Evolutionary conservation across 1,140 invertebrate species (phyloP).

Genomic region (Acromyrmex charruanus): DNA sequence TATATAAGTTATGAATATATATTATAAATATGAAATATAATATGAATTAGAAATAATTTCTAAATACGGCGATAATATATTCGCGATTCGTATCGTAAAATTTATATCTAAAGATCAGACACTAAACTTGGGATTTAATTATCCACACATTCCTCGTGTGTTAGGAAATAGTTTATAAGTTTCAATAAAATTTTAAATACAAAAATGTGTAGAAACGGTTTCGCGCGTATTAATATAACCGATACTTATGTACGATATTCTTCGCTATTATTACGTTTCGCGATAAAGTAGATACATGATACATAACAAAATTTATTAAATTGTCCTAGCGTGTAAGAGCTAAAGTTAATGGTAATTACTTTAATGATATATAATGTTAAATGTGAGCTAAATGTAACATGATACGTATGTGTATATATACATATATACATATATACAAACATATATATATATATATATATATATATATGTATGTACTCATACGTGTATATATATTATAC

Average conservation of each 20-base stretch:
- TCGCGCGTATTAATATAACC: slow-evolving; percentile 11
- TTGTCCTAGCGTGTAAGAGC: slow-evolving; percentile 27
- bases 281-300: slow-evolving; percentile 14
- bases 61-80: slow-evolving; percentile 14
- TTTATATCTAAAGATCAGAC: slow-evolving; percentile 30
- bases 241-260: slow-evolving; percentile 26
- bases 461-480: too few relatives aligned
- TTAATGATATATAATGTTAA: slow-evolving; percentile 34
- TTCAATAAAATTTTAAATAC: slow-evolving; percentile 32
- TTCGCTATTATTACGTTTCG: background rate
- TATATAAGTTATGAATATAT: slow-evolving; percentile 24
- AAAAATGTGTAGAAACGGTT: slow-evolving; percentile 28
- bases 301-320: slow-evolving; percentile 36
- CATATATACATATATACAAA: background rate
- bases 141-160: slow-evolving; percentile 41
- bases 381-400: slow-evolving; percentile 24
- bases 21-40: too few relatives aligned
- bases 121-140: slow-evolving; percentile 30
- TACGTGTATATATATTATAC: too few relatives aligned
- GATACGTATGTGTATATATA: too few relatives aligned
- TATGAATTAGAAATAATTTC: slow-evolving; percentile 11
- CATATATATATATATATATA: background rate
- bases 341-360: slow-evolving; percentile 57
- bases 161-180: slow-evolving; percentile 28
- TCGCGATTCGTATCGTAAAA: slow-evolving; percentile 35